Percentiles rank a stretch among this genome's conserved stretches.
Conservation (phyloP, 2,888 invertebrate species). For the Trichopria drosophilae region DNA sequence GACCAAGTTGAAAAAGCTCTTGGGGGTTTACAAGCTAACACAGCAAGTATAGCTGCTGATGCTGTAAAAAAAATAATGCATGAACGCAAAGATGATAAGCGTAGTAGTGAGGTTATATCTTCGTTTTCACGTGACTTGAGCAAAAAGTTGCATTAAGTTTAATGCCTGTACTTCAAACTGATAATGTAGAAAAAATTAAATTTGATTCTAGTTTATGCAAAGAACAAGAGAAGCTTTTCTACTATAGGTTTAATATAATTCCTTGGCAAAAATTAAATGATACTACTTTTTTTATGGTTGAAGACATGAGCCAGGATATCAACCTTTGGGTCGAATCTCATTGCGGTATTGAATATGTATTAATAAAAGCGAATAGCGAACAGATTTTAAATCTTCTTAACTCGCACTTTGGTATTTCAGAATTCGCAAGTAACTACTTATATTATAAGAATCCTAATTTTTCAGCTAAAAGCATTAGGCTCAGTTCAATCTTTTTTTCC, state of each 20-base stretch:
- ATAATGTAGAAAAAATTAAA: slow-evolving; percentile 17
- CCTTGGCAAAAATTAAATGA: slow-evolving; percentile 20
- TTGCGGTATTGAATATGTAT: slow-evolving; percentile 19
- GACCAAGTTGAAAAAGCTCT: slow-evolving; percentile 22
- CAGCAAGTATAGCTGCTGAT: slow-evolving; percentile 21
- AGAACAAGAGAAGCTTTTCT: slow-evolving; percentile 16
- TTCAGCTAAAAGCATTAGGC: slow-evolving; percentile 19
- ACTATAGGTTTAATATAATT: slow-evolving; percentile 19
- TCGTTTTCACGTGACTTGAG: slow-evolving; percentile 20
- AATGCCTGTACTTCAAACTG: slow-evolving; percentile 17
- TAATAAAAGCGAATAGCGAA: slow-evolving; percentile 20
- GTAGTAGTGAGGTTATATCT: slow-evolving; percentile 21
- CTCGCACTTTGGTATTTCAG: slow-evolving; percentile 19
- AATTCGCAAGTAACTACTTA: slow-evolving; percentile 19
- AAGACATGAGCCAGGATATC: slow-evolving; percentile 17
- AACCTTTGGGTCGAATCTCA: slow-evolving; percentile 17
- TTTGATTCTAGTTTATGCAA: slow-evolving; percentile 20
- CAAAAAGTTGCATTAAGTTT: slow-evolving; percentile 20
- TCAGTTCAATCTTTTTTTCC: slow-evolving; percentile 17
- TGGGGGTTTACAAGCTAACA: slow-evolving; percentile 19
- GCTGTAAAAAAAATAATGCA: slow-evolving; percentile 22
- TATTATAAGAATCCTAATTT: slow-evolving; percentile 19
- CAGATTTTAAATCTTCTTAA: slow-evolving; percentile 21
- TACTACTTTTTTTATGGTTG: slow-evolving; percentile 19
- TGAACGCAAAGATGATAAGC: slow-evolving; percentile 21